Percentiles rank a stretch among this genome's conserved stretches.
Conservation (phyloP, 1,140 invertebrate species). For the Drosophila quadrilineata region DNA sequence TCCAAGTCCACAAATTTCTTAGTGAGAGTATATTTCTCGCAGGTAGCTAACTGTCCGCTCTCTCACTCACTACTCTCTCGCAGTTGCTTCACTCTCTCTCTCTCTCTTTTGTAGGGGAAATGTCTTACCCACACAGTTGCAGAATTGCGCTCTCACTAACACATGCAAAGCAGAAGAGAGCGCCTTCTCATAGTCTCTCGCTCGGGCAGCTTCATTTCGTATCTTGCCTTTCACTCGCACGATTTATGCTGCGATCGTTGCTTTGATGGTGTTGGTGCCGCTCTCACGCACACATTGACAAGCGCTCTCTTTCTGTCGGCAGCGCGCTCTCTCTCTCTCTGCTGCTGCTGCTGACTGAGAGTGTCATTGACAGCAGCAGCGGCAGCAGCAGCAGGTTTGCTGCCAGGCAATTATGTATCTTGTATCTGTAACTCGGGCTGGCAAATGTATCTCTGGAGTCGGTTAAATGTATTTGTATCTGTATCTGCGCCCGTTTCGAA, state of each 20-base stretch:
- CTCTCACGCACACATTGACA: conserved; percentile 49
- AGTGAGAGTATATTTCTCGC: background rate
- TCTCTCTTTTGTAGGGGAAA: conserved; percentile 48
- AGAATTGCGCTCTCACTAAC: conserved; percentile 36
- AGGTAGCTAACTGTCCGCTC: conserved; percentile 16
- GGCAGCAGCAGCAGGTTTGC: conserved; percentile 58
- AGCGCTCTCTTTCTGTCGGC: background rate
- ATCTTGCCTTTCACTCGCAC: conserved; percentile 45
- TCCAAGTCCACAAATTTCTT: conserved; percentile 45
- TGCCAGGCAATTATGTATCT: conserved; percentile 69
- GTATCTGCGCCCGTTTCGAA: conserved; percentile 35
- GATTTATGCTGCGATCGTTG: conserved; percentile 29
- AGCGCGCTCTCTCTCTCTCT: background rate
- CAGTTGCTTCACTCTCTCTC: conserved; percentile 2
- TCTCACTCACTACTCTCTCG: background rate
- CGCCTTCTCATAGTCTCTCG: conserved; percentile 8
- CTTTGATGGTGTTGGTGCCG: conserved; percentile 49
- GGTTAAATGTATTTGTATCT: conserved; percentile 1
- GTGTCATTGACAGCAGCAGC: conserved; percentile 71
- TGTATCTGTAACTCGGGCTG: conserved; percentile 64
- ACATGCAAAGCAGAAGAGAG: conserved; percentile 10
- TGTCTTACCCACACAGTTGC: conserved; percentile 35
- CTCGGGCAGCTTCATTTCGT: background rate
- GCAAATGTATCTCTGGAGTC: conserved; percentile 41
- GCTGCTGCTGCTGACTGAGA: no score